Evolutionary conservation across 2,113 vertebrate genomes (phyloP).

Genomic region (Hypanus sabinus): DNA sequence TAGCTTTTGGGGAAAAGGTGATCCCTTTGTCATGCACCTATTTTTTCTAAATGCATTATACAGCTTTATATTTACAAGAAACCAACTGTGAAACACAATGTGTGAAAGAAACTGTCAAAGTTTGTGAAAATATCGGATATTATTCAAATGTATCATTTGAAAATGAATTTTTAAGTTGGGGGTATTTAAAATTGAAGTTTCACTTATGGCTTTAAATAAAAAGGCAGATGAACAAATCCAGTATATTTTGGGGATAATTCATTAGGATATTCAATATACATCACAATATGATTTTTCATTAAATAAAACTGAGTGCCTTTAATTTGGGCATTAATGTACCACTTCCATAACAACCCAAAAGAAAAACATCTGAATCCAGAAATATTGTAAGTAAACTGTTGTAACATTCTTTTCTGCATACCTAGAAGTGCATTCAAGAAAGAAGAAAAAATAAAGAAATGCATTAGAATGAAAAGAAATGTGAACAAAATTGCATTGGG

Average conservation of each 20-base stretch:
- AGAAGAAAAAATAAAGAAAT: neutral
- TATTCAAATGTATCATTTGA: conserved; percentile 20
- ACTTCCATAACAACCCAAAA: neutral
- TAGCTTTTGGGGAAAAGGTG: conserved; percentile 57
- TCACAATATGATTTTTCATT: neutral
- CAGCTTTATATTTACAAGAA: conserved; percentile 77
- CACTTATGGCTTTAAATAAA: neutral
- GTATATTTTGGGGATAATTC: neutral
- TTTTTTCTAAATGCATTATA: conserved; percentile 77
- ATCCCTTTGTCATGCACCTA: conserved; percentile 69
- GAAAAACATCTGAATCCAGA: neutral
- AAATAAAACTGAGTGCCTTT: neutral
- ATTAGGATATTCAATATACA: conserved; percentile 5
- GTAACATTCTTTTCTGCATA: neutral
- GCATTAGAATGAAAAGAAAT: neutral
- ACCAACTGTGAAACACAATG: conserved; percentile 59
- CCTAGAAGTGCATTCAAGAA: conserved; percentile 14
- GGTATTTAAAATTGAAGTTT: conserved; percentile 15
- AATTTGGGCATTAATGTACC: conserved; percentile 15
- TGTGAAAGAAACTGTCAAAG: neutral
- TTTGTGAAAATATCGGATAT: neutral
- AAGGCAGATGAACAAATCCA: conserved; percentile 9
- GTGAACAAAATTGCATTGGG: conserved; percentile 5
- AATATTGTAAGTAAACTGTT: neutral
- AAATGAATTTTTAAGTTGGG: neutral